Evolutionary conservation across 2,797 vertebrate genomes (phyloP), one percentile per base, ranked within the genome.

Genomic region (Parambassis ranga): DNA sequence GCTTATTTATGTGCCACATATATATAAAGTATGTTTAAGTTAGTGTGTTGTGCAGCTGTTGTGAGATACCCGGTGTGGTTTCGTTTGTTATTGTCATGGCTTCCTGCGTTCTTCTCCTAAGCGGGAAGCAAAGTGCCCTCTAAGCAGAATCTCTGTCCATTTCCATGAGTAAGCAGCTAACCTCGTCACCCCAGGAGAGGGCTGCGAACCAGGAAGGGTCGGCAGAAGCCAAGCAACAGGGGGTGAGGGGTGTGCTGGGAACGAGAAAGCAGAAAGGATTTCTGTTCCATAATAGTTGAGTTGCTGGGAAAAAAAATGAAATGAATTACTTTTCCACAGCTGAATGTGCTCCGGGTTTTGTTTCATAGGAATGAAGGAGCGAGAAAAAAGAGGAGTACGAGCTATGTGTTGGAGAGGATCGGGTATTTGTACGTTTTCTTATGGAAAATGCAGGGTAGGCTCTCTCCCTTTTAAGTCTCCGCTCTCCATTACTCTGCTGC

Each of bases 81-180:
- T 53, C 77, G 75, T 83, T 87, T 90, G 79, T 90, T 89, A 84
- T 88, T 90, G 84, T 88, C 84, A 79, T 64, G 65, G 84, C 81
- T 90, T 90, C 85, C 89, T 91, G 86, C 31, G 13, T 52, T 75
- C n/a, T 37, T 68, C 79, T 88, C 83, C 85, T 85, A 77, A 89
- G 75, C 75, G 71, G 85, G 84, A 88, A 84, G 64, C 82, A 86
- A 91, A 91, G 69, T 89, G 88, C 89, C 70, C 75, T 84, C 77
- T 88, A 89, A 91, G 91, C 90, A 91, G 66, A 92, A 91, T 83
- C 51, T 39, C 65, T 72, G 69, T 85, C 66, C 56, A 71, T 91
- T 90, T 87, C 63, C 89, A 91, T 90, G 90, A 92, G 89, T 91
- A 91, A 93, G 91, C 91, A 92, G 72, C 89, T 85, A 66, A 89